Evolutionary conservation across 2,797 vertebrate genomes (phyloP).

Genomic region (Pangasius sanitwongsei): DNA sequence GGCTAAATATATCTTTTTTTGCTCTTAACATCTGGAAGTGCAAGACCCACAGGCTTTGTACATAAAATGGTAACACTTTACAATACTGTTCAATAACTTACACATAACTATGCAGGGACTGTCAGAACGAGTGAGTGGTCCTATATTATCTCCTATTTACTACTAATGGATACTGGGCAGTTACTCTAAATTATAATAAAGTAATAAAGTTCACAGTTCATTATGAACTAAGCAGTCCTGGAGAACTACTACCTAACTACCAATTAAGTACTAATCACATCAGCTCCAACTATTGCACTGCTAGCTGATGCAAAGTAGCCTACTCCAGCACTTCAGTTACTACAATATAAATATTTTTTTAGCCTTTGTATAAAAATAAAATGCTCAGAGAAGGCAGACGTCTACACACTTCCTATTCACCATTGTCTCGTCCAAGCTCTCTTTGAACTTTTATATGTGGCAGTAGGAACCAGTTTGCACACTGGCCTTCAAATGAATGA

Average conservation of each 20-base stretch:
- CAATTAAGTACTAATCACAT: not conserved
- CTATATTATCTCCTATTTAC: not conserved
- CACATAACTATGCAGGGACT: not conserved
- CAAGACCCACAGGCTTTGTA: not conserved
- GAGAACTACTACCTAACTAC: not conserved
- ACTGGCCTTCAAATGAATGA: not conserved
- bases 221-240: not conserved
- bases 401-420: not conserved
- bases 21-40: not conserved
- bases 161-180: not conserved
- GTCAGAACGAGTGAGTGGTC: not conserved
- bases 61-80: not conserved
- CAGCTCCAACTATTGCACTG: not conserved
- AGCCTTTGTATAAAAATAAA: not conserved
- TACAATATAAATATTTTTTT: not conserved
- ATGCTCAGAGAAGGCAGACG: not conserved
- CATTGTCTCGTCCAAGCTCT: not conserved
- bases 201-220: not conserved
- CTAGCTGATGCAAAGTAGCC: not conserved
- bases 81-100: not conserved
- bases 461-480: not conserved
- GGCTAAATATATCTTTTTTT: not conserved
- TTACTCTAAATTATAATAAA: not conserved
- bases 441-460: not conserved
- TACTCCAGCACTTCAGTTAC: not conserved